A percentile compares a stretch with the other conserved stretches of the same genome.
These are phyloP conservation scores for Furcifer pardalis DNA, from an alignment of 2,797 vertebrate species.

Conservation along the genomic window DNA sequence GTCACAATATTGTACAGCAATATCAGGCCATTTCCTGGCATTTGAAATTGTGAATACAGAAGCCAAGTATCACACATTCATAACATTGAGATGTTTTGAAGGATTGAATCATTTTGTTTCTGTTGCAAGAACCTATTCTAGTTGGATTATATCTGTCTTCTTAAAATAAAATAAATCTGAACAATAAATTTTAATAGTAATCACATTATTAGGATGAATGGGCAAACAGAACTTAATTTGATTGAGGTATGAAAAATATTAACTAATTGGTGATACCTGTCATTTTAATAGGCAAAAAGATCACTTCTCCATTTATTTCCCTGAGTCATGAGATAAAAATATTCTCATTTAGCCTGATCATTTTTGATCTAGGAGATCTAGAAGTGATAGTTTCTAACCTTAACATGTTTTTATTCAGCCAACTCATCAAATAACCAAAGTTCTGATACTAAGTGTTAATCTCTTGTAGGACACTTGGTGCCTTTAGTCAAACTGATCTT, in stretches of 20 bases:
- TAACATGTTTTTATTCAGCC: not conserved
- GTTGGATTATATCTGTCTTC: not conserved
- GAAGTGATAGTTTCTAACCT: not conserved
- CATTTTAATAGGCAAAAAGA: not conserved
- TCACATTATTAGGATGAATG: not conserved
- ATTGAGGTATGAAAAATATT: not conserved
- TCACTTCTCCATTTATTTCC: not conserved
- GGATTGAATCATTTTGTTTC: not conserved
- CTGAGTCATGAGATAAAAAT: not conserved
- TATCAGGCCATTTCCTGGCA: no score
- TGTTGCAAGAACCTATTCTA: not conserved
- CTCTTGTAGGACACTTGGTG: not conserved
- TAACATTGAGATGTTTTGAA: no score
- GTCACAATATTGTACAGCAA: no score
- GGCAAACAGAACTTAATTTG: not conserved
- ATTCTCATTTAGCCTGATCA: not conserved
- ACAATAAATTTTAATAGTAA: not conserved
- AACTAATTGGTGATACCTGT: not conserved
- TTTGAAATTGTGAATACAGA: no score
- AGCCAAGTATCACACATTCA: no score
- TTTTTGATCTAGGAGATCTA: not conserved
- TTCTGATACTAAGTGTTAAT: not conserved
- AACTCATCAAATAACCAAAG: not conserved
- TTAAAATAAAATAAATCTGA: not conserved
- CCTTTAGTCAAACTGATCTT: not conserved